Evolutionary conservation across 2,113 vertebrate genomes (phyloP), one percentile per base, ranked within the genome.

Genomic region (Ifrita kowaldi): DNA sequence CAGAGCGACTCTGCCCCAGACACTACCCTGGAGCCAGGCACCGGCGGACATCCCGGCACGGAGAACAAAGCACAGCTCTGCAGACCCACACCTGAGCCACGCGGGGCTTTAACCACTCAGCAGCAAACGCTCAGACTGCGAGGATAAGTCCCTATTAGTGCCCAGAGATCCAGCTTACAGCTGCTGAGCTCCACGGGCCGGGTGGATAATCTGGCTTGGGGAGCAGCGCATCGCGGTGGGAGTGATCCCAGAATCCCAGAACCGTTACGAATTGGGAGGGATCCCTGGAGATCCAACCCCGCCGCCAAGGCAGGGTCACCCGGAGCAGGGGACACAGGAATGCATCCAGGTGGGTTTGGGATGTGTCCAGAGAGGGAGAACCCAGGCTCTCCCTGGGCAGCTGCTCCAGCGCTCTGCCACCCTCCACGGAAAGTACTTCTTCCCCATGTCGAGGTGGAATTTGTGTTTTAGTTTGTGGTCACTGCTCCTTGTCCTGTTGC

Each of bases 11-110:
- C 46, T 22, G 57, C 67, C 20, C 6, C 69, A 30, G 49, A 5
- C 28, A 1, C 1, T 12, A 32, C 41, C 42, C 57, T 2, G 32
- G 24, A 68, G 79, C 53, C 59, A 8, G 16, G 24, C 44, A 26
- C 49, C 0, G 7, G 11, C 1, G 21, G 35, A 4, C 10, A 7
- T 1, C 24, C 7, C 64, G 1, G 39, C 46, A 60, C 1, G 3
- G 44, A 21, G 32, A 75, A 21, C 53, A 68, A 21, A 53, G 47
- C 46, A 13, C 70, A 16, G 70, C 63, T 37, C 49, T 56, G 80
- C 84, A 50, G 87, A 21, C 23, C 73, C 42, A 44, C 37, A 21
- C 76, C 76, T 71, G 50, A 21, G 23, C 68, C 39, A 4, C 0
- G 10, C 60, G 1, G 22, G 55, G 42, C 82, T 80, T n/a, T 47